Evolutionary conservation across 2,113 vertebrate species (phyloP).

Genomic region (Bujurquina vittata): DNA sequence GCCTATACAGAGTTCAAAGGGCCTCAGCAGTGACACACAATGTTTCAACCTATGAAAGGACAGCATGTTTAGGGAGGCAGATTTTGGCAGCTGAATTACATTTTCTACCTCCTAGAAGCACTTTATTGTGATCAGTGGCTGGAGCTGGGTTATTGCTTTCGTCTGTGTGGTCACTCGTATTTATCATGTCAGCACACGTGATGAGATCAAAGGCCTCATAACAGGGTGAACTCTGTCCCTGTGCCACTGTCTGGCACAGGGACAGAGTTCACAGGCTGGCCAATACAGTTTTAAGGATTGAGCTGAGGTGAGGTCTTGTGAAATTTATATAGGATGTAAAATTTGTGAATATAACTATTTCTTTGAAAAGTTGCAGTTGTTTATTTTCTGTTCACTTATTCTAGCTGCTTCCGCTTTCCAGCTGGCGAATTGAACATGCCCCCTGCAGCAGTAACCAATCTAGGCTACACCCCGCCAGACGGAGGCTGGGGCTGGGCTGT

Average conservation of each 20-base stretch:
- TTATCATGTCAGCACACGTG: constrained; percentile 42
- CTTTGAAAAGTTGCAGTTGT: constrained; percentile 4
- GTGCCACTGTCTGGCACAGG: constrained; percentile 12
- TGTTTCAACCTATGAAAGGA: background rate
- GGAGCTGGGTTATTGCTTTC: background rate
- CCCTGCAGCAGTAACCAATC: constrained; percentile 52
- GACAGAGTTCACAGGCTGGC: constrained; percentile 6
- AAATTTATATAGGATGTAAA: background rate
- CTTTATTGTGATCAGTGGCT: background rate
- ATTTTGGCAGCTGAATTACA: background rate
- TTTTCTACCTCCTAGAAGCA: background rate
- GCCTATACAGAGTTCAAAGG: background rate
- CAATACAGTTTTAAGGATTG: constrained; percentile 9
- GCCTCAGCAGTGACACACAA: background rate
- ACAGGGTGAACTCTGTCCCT: constrained; percentile 21
- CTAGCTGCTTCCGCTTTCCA: constrained; percentile 30
- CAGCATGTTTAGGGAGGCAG: background rate
- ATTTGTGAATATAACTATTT: background rate
- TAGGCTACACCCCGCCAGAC: constrained; percentile 79
- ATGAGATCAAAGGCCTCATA: constrained; percentile 63
- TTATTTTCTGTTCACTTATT: constrained; percentile 25
- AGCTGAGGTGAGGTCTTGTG: constrained; percentile 49
- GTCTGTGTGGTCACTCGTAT: constrained; percentile 18
- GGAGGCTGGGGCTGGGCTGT: constrained; percentile 85
- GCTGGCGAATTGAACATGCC: constrained; percentile 68